Base-by-base conservation (phyloP, 2,797 vertebrate species). In the Pelobates cultripes region DNA sequence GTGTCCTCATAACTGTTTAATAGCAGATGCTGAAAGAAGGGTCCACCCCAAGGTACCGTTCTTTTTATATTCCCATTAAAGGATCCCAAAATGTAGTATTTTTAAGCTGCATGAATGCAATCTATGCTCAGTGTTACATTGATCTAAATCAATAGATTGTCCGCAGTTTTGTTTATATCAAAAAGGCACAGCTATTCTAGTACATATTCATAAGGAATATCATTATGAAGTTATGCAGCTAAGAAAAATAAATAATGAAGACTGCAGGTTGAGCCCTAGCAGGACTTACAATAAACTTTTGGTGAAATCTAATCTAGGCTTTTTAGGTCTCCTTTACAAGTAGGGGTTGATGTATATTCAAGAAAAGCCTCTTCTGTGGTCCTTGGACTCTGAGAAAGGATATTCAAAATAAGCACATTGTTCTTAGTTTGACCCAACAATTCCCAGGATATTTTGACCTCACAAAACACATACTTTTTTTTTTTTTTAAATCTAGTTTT, bases 371-470 rank as follows among this genome's bases (percentile, higher is more conserved):
- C 61, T 66, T 40, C 47, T 47, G 44, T 10, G 74, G 74, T 76
- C 44, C 74, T 66, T 76, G 60, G 66, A 76, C 74, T 10, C 61
- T 75, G 57, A 4, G 63, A 3, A 45, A 67, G 53, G 43, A 41
- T 73, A 72, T 78, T 66, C 55, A 61, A 76, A 72, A 8, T 42
- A 64, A 55, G n/a, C 44, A 47, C 42, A 78, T 73, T 83, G 81
- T 83, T 78, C 63, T 17, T 69, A 61, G 63, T 60, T 10, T 66
- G 55, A 83, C 28, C 67, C 53, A 67, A 63, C 70, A 61, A 73
- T 82, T 78, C 81, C 76, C 81, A 83, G 76, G 75, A 63, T 83
- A 70, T 83, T 83, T 78, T 83, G 76, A 83, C 75, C 81, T 63
- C 40, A 57, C 9, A 14, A 57, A 57, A 57, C 9, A 14, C 10